phyloP scores from a whole-genome alignment of 1,140 invertebrate genomes.

The Littorina saxatilis region DNA sequence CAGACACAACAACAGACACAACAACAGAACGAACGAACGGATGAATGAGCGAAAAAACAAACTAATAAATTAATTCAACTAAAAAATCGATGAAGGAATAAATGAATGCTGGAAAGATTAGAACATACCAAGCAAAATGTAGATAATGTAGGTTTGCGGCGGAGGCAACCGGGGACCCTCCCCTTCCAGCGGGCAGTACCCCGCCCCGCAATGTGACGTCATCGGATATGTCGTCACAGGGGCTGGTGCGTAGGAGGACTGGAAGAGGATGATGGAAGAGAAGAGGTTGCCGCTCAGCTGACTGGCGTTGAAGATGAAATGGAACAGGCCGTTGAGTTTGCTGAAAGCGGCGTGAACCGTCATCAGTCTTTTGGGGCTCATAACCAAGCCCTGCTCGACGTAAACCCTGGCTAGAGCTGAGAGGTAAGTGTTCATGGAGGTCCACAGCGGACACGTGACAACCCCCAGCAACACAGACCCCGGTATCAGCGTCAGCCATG shows the following conservation, averaged over 20 bases:
- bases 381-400: slow-evolving; percentile 21
- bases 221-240: slow-evolving; percentile 22
- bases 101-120: too few species aligned
- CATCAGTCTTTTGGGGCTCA: slow-evolving; percentile 25
- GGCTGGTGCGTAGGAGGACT: slow-evolving; percentile 47
- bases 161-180: slow-evolving; percentile 23
- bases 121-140: slow-evolving; percentile 21
- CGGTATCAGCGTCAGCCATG: slow-evolving; percentile 54
- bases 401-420: slow-evolving; percentile 28
- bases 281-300: slow-evolving; percentile 61
- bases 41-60: too few species aligned
- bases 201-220: slow-evolving; percentile 46
- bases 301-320: slow-evolving; percentile 53
- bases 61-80: too few species aligned
- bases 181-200: slow-evolving; percentile 43
- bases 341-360: slow-evolving; percentile 48
- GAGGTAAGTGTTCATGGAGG: slow-evolving; percentile 49
- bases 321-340: slow-evolving; percentile 62
- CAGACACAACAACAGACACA: too few species aligned
- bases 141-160: slow-evolving; percentile 24
- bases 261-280: slow-evolving; percentile 53
- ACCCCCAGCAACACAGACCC: slow-evolving; percentile 53
- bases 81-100: too few species aligned
- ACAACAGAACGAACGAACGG: too few species aligned
- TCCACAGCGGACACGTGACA: slow-evolving; percentile 51